phyloP scores from a whole-genome alignment of 1,140 invertebrate genomes.

The Heliconius melpomene region DNA sequence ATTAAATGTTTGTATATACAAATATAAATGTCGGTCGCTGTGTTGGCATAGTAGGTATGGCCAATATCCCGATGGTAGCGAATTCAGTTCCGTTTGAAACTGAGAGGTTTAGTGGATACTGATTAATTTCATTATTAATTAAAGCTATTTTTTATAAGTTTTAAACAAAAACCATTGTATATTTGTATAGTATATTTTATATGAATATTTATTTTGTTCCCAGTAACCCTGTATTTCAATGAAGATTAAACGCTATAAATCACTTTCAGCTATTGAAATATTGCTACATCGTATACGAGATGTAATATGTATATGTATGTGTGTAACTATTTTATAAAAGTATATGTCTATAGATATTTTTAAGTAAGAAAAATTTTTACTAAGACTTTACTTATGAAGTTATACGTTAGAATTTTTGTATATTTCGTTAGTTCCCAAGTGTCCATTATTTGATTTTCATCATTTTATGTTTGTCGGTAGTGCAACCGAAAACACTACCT shows the following conservation, averaged over 20 bases:
- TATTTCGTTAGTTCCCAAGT: too few species aligned
- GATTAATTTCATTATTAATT: not conserved
- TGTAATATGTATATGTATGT: too few species aligned
- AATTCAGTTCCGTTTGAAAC: not conserved
- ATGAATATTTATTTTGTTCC: not conserved
- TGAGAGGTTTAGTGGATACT: too few species aligned
- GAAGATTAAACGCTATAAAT: not conserved
- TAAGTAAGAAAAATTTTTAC: too few species aligned
- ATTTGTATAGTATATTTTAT: not conserved
- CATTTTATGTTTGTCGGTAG: too few species aligned
- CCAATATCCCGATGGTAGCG: not conserved
- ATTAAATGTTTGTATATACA: not conserved
- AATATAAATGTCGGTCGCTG: not conserved
- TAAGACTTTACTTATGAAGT: too few species aligned
- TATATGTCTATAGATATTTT: too few species aligned
- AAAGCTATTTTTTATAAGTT: not conserved
- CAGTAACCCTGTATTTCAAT: not conserved
- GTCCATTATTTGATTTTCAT: too few species aligned
- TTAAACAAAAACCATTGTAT: not conserved
- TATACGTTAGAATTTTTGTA: too few species aligned
- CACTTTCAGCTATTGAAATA: not conserved
- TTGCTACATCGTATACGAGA: not conserved
- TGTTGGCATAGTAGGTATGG: not conserved
- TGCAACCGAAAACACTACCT: too few species aligned
- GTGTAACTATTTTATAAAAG: too few species aligned